Evolutionary conservation across 2,113 vertebrate species (phyloP).

Genomic region (Pteruthius melanotis): DNA sequence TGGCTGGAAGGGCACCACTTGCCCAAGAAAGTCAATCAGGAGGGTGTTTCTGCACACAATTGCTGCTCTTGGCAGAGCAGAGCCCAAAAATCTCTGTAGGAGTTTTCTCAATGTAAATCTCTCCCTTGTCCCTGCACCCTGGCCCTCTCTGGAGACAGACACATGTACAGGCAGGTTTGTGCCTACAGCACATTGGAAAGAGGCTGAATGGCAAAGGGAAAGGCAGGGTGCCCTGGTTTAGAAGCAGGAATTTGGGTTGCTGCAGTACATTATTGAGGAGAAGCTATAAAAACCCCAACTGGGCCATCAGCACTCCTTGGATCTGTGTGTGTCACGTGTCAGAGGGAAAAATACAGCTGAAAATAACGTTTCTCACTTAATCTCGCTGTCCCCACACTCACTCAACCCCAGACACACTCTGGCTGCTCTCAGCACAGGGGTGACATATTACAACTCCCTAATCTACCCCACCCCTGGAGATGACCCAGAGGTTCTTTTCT

Average conservation of each 20-base stretch:
- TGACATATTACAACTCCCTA: background rate
- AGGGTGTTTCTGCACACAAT: background rate
- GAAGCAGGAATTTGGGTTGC: background rate
- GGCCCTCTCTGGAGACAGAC: background rate
- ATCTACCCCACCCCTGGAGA: background rate
- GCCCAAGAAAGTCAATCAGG: background rate
- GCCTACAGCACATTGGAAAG: background rate
- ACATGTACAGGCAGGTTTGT: background rate
- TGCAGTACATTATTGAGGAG: background rate
- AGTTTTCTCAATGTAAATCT: background rate
- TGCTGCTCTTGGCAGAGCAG: background rate
- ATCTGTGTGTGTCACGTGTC: background rate
- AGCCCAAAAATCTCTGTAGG: background rate
- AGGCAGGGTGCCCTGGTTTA: background rate
- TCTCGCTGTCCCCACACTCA: background rate
- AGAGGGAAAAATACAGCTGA: background rate
- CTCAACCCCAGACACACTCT: background rate
- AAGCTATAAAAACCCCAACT: background rate
- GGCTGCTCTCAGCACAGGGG: background rate
- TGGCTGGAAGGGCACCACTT: background rate
- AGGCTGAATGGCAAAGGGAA: background rate
- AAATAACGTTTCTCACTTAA: background rate
- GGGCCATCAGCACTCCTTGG: background rate
- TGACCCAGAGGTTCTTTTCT: background rate
- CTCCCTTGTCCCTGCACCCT: background rate